Conservation (phyloP, 2,797 vertebrate genomes). For the Xiphophorus birchmanni region DNA sequence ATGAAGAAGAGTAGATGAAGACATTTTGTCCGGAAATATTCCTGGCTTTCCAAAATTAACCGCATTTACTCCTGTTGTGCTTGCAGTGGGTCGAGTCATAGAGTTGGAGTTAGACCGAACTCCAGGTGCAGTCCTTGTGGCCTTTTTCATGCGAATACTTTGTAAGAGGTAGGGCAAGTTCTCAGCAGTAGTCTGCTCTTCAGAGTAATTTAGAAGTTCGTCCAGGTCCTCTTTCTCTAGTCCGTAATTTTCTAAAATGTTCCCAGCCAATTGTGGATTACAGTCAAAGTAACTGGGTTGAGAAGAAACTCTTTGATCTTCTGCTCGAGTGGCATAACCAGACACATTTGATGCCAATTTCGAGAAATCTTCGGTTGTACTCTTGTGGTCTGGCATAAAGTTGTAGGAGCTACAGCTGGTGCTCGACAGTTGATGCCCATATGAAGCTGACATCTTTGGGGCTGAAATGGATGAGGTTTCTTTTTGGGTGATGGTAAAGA, state of each 20-base stretch:
- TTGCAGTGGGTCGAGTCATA: conserved; percentile 11
- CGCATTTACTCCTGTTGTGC: conserved; percentile 17
- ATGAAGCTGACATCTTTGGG: conserved; percentile 49
- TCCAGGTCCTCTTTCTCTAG: conserved; percentile 93
- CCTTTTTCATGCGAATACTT: conserved; percentile 88
- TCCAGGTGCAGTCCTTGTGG: conserved; percentile 66
- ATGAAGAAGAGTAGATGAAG: conserved; percentile 67
- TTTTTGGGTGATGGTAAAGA: conserved; percentile 39
- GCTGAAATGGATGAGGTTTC: conserved; percentile 42
- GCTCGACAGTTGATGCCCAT: background rate
- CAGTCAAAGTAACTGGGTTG: conserved; percentile 74
- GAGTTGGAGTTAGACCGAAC: conserved; percentile 6
- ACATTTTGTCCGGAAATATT: background rate
- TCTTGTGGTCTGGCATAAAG: conserved; percentile 31
- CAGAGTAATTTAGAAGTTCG: conserved; percentile 91
- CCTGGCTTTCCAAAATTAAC: conserved; percentile 1
- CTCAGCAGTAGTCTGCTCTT: conserved; percentile 90
- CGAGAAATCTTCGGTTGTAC: background rate
- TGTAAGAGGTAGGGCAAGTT: conserved; percentile 92
- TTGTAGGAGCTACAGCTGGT: conserved; percentile 21
- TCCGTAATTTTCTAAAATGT: conserved; percentile 89
- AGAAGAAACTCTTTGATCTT: conserved; percentile 8
- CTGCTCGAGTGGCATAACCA: conserved; percentile 11
- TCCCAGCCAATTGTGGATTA: conserved; percentile 88
- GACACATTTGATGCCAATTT: conserved; percentile 35